Base-by-base conservation (phyloP, 2,888 invertebrate species). In the Trichopoda pennipes region DNA sequence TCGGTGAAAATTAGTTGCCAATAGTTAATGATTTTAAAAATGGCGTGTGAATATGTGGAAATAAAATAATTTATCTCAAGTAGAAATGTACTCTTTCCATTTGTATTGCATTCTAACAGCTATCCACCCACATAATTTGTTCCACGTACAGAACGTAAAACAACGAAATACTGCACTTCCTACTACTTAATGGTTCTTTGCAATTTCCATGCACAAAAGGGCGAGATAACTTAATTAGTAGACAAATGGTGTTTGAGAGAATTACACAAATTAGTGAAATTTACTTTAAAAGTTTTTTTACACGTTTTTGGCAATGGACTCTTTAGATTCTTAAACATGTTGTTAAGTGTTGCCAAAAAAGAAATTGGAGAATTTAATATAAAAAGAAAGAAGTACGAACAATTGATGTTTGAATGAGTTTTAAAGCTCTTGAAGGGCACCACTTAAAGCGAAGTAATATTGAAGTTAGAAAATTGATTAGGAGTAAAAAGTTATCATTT, bases 221-320 rank as follows among this genome's bases (percentile, higher is more conserved):
- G 17, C n/a, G 28, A 47, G 61, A 73, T 66, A 55, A 79, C 44
- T 73, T 79, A 73, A 79, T 79, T 79, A 79, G 72, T 44, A 58
- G 35, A 23, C 51, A 68, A 73, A 55, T 28, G n/a, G 35, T 73
- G 68, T 79, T 73, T 47, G 51, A 66, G 49, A n/a, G 28, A 73
- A 68, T 73, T 55, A 73, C 66, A 61, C 73, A 73, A 68, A 73
- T 73, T 73, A 73, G 68, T 63, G 60, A 56, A 61, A 66, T 78
- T 78, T 61, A 14, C n/a, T 51, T 47, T 56, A 17, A 14, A 16
- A 42, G 16, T 47, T 19, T 61, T 14, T 49, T 8, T 42, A n/a
- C 35, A 16, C 16, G 19, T 28, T 44, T 53, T 44, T 49, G 10
- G 44, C 56, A 16, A 17, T 7, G 47, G 32, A 12, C 19, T 38